Conservation (phyloP, 2,888 invertebrate species). For the Apotomis turbidana region DNA sequence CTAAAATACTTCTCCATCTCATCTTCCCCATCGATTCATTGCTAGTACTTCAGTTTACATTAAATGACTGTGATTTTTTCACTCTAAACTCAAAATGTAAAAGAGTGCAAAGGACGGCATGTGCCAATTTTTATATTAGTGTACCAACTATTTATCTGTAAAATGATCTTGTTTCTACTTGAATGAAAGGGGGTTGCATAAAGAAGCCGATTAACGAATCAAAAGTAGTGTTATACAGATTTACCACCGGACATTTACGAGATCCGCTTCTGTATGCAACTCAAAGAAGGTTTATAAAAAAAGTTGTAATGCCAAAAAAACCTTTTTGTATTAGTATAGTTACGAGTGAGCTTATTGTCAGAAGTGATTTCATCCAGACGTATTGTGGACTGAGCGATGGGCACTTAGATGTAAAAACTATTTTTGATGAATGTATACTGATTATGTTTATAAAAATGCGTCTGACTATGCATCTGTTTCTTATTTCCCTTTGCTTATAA, state of each 20-base stretch:
- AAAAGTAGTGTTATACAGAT: background rate
- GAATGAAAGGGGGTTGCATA: background rate
- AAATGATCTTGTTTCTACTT: too few species aligned
- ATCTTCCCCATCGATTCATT: background rate
- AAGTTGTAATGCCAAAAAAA: background rate
- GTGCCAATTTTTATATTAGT: background rate
- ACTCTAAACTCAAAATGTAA: background rate
- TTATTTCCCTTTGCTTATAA: background rate
- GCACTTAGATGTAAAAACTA: slow-evolving; percentile 23
- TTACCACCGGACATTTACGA: background rate
- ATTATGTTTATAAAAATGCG: slow-evolving; percentile 13
- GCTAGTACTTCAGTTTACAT: background rate
- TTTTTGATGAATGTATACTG: slow-evolving; percentile 30
- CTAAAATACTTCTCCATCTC: background rate
- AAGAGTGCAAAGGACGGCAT: background rate
- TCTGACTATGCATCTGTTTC: slow-evolving; percentile 1
- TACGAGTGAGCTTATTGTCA: slow-evolving; percentile 27
- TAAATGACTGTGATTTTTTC: background rate
- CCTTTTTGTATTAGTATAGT: slow-evolving; percentile 20
- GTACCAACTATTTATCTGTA: too few species aligned
- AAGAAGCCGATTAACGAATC: background rate
- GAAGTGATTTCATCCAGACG: slow-evolving; percentile 31
- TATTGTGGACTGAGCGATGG: slow-evolving; percentile 32
- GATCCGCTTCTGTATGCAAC: background rate
- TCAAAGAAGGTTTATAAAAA: background rate